Conservation (phyloP, 2,113 vertebrate species). For the Ursus arctos region DNA sequence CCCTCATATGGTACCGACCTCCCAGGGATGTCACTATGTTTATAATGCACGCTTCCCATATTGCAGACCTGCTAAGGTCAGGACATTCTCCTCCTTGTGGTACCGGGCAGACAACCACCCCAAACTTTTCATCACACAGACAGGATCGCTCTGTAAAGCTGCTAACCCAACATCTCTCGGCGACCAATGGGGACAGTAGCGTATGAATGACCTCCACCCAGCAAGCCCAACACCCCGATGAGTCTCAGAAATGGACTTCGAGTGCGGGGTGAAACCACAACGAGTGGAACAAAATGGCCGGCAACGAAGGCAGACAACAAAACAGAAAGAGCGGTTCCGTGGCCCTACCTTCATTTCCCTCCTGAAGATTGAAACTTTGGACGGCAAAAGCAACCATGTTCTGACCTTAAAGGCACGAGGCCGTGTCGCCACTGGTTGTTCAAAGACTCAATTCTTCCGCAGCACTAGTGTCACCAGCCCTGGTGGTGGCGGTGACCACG, state of each 20-base stretch:
- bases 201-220: neutral
- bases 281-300: neutral
- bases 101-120: conserved; percentile 59
- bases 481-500: neutral
- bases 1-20: conserved; percentile 3
- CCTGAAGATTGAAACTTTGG: conserved; percentile 63
- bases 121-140: neutral
- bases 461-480: neutral
- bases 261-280: neutral
- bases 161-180: neutral
- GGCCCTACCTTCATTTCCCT: neutral
- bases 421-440: conserved; percentile 24
- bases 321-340: neutral
- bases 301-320: neutral
- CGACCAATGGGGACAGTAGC: neutral
- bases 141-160: conserved; percentile 8
- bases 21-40: conserved; percentile 30
- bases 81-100: conserved; percentile 32
- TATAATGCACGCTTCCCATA: conserved; percentile 68
- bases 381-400: conserved; percentile 50
- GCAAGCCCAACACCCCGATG: neutral
- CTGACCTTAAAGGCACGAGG: conserved; percentile 56
- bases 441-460: conserved; percentile 57
- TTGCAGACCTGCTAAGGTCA: conserved; percentile 64
- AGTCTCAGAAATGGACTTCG: conserved; percentile 30